Percentiles rank a stretch among this genome's conserved stretches.
Conservation (phyloP, 2,797 vertebrate genomes). For the Falco biarmicus region DNA sequence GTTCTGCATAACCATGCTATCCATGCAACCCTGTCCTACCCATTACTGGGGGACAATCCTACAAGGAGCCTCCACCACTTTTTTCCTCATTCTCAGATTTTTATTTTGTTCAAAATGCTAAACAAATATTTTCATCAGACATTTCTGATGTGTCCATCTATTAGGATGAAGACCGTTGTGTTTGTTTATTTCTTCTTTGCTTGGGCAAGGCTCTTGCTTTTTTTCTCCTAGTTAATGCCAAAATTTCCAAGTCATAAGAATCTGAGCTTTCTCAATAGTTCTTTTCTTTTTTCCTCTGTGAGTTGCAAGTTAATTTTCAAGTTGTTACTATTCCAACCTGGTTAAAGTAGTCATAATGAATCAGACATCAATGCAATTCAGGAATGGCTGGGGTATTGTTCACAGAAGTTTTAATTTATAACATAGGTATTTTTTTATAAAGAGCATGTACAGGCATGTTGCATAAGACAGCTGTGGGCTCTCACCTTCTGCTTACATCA, state of each 20-base stretch:
- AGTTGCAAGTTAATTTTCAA: neutral
- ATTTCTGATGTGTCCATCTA: neutral
- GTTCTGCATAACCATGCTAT: neutral
- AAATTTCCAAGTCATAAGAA: neutral
- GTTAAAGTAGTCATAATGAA: neutral
- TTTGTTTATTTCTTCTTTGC: neutral
- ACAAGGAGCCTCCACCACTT: neutral
- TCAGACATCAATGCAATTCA: neutral
- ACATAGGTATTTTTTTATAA: accelerated
- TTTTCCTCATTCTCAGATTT: neutral
- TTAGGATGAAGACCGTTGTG: neutral
- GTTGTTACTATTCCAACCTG: neutral
- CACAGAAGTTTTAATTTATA: neutral
- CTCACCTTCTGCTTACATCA: neutral
- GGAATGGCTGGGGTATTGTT: neutral
- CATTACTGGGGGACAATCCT: neutral
- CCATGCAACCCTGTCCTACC: neutral
- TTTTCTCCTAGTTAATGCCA: neutral
- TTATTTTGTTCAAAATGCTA: neutral
- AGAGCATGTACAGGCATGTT: neutral
- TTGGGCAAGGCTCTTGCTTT: neutral
- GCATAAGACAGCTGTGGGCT: neutral
- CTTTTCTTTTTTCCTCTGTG: neutral
- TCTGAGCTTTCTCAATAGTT: neutral
- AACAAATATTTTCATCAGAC: neutral